These are phyloP conservation scores for Agrotis puta DNA, from an alignment of 2,888 invertebrate species.

Conservation along the genomic window DNA sequence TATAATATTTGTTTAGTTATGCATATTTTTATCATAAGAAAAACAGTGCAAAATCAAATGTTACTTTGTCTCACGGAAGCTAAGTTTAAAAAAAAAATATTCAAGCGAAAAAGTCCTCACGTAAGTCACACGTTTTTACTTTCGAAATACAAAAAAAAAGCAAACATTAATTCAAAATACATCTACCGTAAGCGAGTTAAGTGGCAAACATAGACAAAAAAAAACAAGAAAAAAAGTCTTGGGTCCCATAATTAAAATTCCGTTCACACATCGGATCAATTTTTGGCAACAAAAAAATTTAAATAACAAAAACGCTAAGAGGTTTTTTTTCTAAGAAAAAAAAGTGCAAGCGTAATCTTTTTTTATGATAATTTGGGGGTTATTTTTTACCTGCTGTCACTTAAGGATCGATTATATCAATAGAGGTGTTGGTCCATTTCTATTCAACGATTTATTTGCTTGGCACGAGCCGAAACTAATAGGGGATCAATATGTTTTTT, in stretches of 20 bases:
- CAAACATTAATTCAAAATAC: slow-evolving; percentile 74
- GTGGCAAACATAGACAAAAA: slow-evolving; percentile 74
- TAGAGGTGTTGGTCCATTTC: slow-evolving; percentile 67
- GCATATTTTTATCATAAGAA: background rate
- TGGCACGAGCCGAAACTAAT: slow-evolving; percentile 68
- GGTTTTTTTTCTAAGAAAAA: slow-evolving; percentile 60
- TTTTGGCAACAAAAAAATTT: slow-evolving; percentile 63
- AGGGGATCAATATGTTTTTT: slow-evolving; percentile 54
- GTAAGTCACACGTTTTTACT: slow-evolving; percentile 71
- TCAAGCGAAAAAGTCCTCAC: slow-evolving; percentile 1
- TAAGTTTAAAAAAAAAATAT: background rate
- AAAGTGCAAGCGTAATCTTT: slow-evolving; percentile 59
- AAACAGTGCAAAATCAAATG: background rate
- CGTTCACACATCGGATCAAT: slow-evolving; percentile 76
- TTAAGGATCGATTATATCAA: slow-evolving; percentile 70
- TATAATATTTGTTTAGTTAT: slow-evolving; percentile 19
- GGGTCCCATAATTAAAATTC: slow-evolving; percentile 70
- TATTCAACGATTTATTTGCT: slow-evolving; percentile 50
- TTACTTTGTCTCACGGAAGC: slow-evolving; percentile 26
- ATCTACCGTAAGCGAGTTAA: slow-evolving; percentile 78
- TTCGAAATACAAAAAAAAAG: slow-evolving; percentile 27
- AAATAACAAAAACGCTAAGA: slow-evolving; percentile 70
- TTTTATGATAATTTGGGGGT: slow-evolving; percentile 51
- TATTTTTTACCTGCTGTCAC: slow-evolving; percentile 60
- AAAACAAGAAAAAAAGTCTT: slow-evolving; percentile 53